Base-by-base conservation (phyloP, 2,113 vertebrate genomes). In the Gadus macrocephalus region DNA sequence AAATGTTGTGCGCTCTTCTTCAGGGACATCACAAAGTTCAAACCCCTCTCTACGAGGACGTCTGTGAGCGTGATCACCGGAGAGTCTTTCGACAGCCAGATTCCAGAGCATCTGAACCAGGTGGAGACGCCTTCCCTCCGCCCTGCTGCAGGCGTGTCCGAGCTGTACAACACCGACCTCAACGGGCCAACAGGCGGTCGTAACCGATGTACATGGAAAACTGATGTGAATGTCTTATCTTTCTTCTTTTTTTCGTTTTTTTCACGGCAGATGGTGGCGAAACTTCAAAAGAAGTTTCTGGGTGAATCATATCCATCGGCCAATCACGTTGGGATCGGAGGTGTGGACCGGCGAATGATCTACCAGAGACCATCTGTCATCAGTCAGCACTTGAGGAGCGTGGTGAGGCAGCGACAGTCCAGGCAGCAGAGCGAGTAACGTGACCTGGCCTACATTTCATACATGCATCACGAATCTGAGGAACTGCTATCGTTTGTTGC, bases 11-110 rank as follows among this genome's bases (percentile, higher is more conserved):
- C 15, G 28, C 35, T 25, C 64, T 68, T 71, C 8, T 71, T 69
- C 78, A 93, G 91, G 76, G 92, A 93, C 35, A 90, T 93, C 71
- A 85, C 89, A 53, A 88, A 78, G 73, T 93, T 88, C 73, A 93
- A 93, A 79, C 91, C 88, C 4, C 87, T 93, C 8, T 88, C 90
- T 25, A 87, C 87, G 78, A 78, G 81, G 75, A 92, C 86, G 15
- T 90, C 91, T 11, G 82, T 93, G 76, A 92, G 83, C 60, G 74
- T 92, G 67, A 87, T 93, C 75, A 91, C 90, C 0, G 92, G 90
- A 38, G 91, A 93, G 53, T 84, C 64, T 3, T 92, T 90, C 78
- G 91, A 93, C 66, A 79, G 88, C 67, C 63, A 86, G 68, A 86
- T 92, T 16, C 90, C 92, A 60, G 70, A 83, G 62, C 82, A 89